Evolutionary conservation across 2,797 vertebrate genomes (phyloP), one percentile per base, ranked within the genome.

Genomic region (Coilia nasus): DNA sequence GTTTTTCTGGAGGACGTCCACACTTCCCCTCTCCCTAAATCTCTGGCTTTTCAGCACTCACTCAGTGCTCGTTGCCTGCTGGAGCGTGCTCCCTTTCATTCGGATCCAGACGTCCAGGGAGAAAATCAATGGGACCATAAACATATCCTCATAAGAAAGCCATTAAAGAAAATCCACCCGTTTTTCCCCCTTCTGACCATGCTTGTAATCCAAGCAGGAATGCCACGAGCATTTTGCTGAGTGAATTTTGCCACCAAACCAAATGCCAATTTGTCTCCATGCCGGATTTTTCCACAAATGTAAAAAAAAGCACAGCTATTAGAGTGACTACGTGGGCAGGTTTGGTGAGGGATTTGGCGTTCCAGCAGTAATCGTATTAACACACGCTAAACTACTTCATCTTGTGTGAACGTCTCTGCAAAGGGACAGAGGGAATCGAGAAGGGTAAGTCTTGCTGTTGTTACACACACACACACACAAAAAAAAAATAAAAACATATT

Each of bases 41-140:
- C 86, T 17, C 83, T 47, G 60, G 81, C 83, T 71, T 90, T 90
- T 89, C 88, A 90, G 86, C 89, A 89, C 86, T 83, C 84, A 46
- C 84, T 92, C 87, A 28, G 57, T 87, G 90, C 87, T 83, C 83
- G 89, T 90, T 85, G 89, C 89, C 89, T 89, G 86, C 85, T 60
- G 87, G 88, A 90, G 90, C 84, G 14, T 31, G 14, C n/a, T 0
- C 2, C 85, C 93, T 94, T 95, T 94, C 87, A 94, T 95, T 91
- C 85, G 1, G 31, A 83, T 93, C 91, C 92, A 93, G 91, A 89
- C 64, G 9, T 86, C 88, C 88, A 19, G 28, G 85, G 84, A 93
- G 90, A 92, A 94, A 93, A 92, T 92, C 90, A 91, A 90, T 89
- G 91, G 85, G 84, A 50, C 87, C 85, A 85, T 91, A 93, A 93